These are phyloP conservation scores for Homalodisca vitripennis DNA, from an alignment of 1,140 invertebrate species.

Conservation along the genomic window DNA sequence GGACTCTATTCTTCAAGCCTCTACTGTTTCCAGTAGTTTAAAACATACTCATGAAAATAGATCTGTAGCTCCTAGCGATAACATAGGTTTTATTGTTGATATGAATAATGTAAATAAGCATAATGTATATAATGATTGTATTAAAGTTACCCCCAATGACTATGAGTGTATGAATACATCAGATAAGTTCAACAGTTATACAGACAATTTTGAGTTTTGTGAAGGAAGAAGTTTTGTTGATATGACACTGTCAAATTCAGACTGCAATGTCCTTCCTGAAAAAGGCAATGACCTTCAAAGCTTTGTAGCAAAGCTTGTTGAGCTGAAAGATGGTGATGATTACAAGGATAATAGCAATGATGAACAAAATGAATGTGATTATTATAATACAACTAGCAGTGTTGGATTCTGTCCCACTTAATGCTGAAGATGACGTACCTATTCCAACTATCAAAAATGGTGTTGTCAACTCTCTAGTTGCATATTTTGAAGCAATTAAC, in stretches of 20 bases:
- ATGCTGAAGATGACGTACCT: too few relatives aligned
- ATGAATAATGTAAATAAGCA: conserved; percentile 4
- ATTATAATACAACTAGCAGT: too few relatives aligned
- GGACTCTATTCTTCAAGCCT: neutral
- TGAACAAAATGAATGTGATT: too few relatives aligned
- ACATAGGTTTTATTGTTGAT: neutral
- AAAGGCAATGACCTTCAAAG: neutral
- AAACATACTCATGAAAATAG: neutral
- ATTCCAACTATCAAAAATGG: conserved; percentile 2
- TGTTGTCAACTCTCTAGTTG: neutral
- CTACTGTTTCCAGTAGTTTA: conserved; percentile 2
- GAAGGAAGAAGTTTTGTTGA: too few relatives aligned
- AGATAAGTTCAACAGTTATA: too few relatives aligned
- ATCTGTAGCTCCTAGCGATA: conserved; percentile 1
- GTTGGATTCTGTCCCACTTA: too few relatives aligned
- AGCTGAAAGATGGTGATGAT: too few relatives aligned
- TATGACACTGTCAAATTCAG: too few relatives aligned
- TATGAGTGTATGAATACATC: neutral
- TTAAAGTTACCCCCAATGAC: neutral
- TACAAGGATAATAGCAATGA: too few relatives aligned
- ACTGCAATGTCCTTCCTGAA: too few relatives aligned
- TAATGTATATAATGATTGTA: conserved; percentile 21
- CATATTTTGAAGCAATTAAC: conserved; percentile 3
- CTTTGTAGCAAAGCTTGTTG: neutral
- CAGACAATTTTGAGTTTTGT: too few relatives aligned